Conservation (phyloP, 2,113 vertebrate species). For the Chionis minor region DNA sequence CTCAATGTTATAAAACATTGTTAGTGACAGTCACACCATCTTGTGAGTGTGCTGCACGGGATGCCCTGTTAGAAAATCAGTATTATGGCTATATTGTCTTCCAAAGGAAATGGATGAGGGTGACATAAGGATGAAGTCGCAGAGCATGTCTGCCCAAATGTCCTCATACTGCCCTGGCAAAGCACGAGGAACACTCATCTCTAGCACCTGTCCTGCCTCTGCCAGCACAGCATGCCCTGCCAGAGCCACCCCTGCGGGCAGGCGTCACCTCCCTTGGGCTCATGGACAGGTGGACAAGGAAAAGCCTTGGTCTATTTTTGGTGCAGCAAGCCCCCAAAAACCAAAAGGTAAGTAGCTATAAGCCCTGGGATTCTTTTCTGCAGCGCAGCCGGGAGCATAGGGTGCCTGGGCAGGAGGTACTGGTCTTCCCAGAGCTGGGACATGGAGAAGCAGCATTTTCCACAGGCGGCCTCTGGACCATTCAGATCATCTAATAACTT, state of each 20-base stretch:
- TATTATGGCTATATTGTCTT: background rate
- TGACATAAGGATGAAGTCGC: background rate
- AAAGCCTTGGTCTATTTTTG: background rate
- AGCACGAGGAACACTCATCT: background rate
- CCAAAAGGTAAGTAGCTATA: background rate
- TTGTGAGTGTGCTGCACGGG: background rate
- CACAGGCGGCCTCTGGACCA: background rate
- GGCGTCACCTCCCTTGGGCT: background rate
- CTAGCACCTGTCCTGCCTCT: background rate
- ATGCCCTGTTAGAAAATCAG: background rate
- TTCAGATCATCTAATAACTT: background rate
- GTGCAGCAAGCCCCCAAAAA: background rate
- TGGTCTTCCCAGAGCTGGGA: accelerated
- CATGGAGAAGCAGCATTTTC: background rate
- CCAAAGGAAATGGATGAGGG: background rate
- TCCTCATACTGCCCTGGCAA: background rate
- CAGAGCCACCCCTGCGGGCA: background rate
- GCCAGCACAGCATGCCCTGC: background rate
- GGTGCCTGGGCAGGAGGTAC: background rate
- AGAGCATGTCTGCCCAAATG: background rate
- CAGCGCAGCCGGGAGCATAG: background rate
- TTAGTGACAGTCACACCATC: background rate
- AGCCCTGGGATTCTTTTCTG: background rate
- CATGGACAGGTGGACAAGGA: accelerated
- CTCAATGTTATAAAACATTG: background rate